Evolutionary conservation across 2,888 invertebrate genomes (phyloP).

Genomic region (Thymelicus lineola): DNA sequence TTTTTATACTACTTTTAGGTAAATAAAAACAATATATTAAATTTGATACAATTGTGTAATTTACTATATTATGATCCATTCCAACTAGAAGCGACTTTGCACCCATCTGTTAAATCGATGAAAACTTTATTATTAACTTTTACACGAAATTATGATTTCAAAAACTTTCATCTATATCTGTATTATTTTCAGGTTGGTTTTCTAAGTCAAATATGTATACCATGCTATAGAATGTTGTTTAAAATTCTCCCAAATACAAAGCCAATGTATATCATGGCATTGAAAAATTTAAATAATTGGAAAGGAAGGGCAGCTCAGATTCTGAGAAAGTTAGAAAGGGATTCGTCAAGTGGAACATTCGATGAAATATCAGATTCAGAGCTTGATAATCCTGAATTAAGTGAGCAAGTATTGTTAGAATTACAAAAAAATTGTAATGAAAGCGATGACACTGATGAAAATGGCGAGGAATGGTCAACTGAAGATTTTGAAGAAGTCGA

Average conservation of each 20-base stretch:
- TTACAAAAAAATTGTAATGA: conserved; percentile 13
- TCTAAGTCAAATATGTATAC: conserved; percentile 91
- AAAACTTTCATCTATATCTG: neutral
- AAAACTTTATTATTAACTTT: too few relatives aligned
- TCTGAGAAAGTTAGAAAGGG: conserved; percentile 23
- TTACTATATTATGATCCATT: too few relatives aligned
- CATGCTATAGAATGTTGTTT: conserved; percentile 90
- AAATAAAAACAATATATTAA: too few relatives aligned
- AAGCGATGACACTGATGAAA: conserved; percentile 26
- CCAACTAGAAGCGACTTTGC: too few relatives aligned
- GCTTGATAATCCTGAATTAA: conserved; percentile 30
- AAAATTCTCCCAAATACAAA: conserved; percentile 89
- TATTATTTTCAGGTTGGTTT: conserved; percentile 88
- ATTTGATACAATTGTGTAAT: too few relatives aligned
- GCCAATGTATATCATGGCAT: conserved; percentile 88
- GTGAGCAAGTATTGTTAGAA: conserved; percentile 20
- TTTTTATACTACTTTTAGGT: too few relatives aligned
- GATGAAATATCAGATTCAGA: conserved; percentile 37
- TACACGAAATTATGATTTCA: too few relatives aligned
- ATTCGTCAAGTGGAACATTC: conserved; percentile 29
- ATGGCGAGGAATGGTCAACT: neutral
- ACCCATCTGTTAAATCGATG: too few relatives aligned
- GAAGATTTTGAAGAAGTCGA: conserved; percentile 21
- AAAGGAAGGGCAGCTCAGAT: conserved; percentile 51
- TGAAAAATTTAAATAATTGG: conserved; percentile 78